A percentile compares a stretch with the other conserved stretches of the same genome.
These are phyloP conservation scores for Trigoniulus corallinus DNA, from an alignment of 1,140 invertebrate genomes.

Conservation along the genomic window DNA sequence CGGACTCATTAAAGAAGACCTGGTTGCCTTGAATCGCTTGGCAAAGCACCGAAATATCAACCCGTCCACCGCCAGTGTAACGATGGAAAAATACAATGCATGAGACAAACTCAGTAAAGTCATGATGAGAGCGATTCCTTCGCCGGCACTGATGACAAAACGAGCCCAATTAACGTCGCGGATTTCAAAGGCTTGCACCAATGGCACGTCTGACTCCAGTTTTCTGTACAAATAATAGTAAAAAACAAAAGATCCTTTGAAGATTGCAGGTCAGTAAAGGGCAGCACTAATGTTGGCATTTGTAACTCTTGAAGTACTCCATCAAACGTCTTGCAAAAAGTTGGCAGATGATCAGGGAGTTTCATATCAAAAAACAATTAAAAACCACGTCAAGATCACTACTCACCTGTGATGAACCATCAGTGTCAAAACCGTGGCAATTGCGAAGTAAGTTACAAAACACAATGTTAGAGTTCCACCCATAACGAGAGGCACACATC, in stretches of 20 bases:
- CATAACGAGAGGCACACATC: slow-evolving; percentile 18
- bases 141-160: neutral
- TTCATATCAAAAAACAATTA: neutral
- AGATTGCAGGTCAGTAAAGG: neutral
- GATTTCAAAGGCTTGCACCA: slow-evolving; percentile 3
- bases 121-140: neutral
- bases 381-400: neutral
- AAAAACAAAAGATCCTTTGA: neutral
- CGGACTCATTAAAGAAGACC: neutral
- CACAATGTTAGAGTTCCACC: slow-evolving; percentile 17
- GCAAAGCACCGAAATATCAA: slow-evolving; percentile 1
- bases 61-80: slow-evolving; percentile 1
- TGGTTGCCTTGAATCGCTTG: neutral
- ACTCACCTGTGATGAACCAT: slow-evolving; percentile 5
- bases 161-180: slow-evolving; percentile 2
- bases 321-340: neutral
- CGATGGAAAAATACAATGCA: neutral
- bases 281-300: neutral
- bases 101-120: neutral
- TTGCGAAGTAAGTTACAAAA: slow-evolving; percentile 17
- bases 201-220: neutral
- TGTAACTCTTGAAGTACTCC: neutral
- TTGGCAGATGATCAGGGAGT: neutral
- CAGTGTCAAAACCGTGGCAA: slow-evolving; percentile 14
- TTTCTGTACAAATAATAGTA: neutral